phyloP scores from a whole-genome alignment of 2,888 invertebrate species.

The Plagodis pulveraria region DNA sequence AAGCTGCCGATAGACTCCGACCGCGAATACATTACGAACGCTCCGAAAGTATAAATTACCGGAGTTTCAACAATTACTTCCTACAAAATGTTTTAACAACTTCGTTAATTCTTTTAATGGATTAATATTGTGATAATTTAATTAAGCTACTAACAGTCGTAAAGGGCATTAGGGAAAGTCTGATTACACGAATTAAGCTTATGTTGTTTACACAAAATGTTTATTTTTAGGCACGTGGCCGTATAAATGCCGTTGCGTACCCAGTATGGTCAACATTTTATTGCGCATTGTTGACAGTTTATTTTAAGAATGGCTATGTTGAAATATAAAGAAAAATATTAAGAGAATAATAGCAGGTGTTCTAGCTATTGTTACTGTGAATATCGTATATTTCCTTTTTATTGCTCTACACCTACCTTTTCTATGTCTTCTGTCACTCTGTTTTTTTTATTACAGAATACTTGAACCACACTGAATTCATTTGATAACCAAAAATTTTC shows the following conservation, averaged over 20 bases:
- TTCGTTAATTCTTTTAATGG: conserved; percentile 66
- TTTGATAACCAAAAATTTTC: too few species aligned
- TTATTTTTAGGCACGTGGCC: conserved; percentile 32
- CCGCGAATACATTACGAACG: conserved; percentile 32
- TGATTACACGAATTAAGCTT: conserved; percentile 34
- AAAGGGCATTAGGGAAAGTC: conserved; percentile 49
- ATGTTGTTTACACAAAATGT: conserved; percentile 36
- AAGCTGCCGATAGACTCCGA: conserved; percentile 34
- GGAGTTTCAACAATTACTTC: conserved; percentile 36
- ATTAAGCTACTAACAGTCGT: conserved; percentile 59
- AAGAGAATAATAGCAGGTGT: too few species aligned
- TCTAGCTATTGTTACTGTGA: too few species aligned
- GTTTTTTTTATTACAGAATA: too few species aligned
- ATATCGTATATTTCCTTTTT: too few species aligned
- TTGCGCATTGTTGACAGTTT: background rate
- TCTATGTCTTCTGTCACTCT: too few species aligned
- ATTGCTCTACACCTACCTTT: too few species aligned
- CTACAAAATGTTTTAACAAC: conserved; percentile 47
- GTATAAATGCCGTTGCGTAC: conserved; percentile 18
- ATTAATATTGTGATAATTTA: conserved; percentile 63
- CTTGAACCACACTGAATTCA: too few species aligned
- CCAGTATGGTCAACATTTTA: conserved; percentile 5
- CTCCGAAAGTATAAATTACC: conserved; percentile 43
- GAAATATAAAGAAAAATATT: too few species aligned
- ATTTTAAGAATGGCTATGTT: background rate